phyloP scores from a whole-genome alignment of 2,113 vertebrate genomes.

The Bujurquina vittata region DNA sequence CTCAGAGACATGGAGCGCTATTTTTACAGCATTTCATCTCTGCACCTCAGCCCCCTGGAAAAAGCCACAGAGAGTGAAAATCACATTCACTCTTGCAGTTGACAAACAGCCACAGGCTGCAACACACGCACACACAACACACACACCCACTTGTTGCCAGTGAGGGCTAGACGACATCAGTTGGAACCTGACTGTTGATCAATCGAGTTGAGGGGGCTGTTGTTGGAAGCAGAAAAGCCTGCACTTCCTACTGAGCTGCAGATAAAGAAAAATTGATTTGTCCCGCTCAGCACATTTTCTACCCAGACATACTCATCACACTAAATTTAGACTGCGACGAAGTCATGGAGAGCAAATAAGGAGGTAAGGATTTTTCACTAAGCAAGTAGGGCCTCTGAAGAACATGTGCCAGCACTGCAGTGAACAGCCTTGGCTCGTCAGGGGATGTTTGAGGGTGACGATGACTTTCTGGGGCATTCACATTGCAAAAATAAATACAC shows the following conservation, averaged over 20 bases:
- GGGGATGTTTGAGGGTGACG: constrained; percentile 4
- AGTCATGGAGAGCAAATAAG: constrained; percentile 34
- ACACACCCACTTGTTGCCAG: constrained; percentile 35
- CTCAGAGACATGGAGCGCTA: not conserved
- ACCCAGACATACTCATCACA: constrained; percentile 51
- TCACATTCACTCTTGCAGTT: not conserved
- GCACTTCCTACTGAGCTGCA: constrained; percentile 65
- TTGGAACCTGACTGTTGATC: constrained; percentile 34
- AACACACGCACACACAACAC: not conserved
- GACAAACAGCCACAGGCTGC: not conserved
- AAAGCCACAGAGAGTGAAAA: not conserved
- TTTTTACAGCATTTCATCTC: not conserved
- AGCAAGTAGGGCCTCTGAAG: constrained; percentile 5
- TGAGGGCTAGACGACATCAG: constrained; percentile 1
- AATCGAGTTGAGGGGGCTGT: constrained; percentile 41
- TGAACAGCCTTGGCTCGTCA: not conserved
- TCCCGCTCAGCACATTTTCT: constrained; percentile 57
- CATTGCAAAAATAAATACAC: not conserved
- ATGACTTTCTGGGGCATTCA: constrained; percentile 15
- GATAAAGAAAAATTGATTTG: constrained; percentile 69
- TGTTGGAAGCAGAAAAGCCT: constrained; percentile 45
- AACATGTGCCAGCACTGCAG: constrained; percentile 33
- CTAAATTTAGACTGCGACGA: constrained; percentile 68
- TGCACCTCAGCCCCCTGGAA: not conserved
- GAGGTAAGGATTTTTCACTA: constrained; percentile 13